These are phyloP conservation scores for Saccostrea echinata DNA, from an alignment of 1,140 invertebrate genomes.

Conservation along the genomic window DNA sequence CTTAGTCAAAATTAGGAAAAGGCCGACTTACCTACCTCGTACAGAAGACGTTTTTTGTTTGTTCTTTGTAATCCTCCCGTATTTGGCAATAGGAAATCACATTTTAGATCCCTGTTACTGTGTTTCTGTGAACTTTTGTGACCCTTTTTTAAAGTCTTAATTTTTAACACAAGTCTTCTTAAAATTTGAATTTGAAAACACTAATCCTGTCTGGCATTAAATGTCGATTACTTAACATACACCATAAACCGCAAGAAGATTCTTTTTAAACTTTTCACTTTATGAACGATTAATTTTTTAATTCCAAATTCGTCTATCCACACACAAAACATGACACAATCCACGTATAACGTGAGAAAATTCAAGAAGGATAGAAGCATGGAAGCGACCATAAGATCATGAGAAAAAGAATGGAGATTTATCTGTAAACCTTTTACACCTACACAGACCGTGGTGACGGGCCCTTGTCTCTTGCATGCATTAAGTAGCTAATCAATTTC, in stretches of 20 bases:
- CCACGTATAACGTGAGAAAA: background rate
- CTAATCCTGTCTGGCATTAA: conserved; percentile 24
- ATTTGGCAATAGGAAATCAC: background rate
- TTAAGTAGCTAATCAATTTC: conserved; percentile 37
- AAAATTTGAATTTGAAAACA: conserved; percentile 33
- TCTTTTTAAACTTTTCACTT: conserved; percentile 18
- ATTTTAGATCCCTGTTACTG: background rate
- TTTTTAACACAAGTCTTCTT: conserved; percentile 34
- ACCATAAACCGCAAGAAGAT: background rate
- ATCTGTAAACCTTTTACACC: conserved; percentile 20
- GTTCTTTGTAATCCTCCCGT: background rate
- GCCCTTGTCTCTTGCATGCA: conserved; percentile 6
- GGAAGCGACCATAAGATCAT: conserved; percentile 17
- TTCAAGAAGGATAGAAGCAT: background rate
- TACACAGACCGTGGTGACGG: background rate
- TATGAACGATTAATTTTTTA: conserved; percentile 23
- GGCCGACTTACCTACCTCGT: background rate
- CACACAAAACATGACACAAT: background rate
- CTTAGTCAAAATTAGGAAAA: conserved; percentile 18
- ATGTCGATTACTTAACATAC: conserved; percentile 17
- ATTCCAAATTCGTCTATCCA: background rate
- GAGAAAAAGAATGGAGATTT: conserved; percentile 19
- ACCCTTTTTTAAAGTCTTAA: conserved; percentile 31
- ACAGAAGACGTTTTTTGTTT: background rate
- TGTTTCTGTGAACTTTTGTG: background rate